These are phyloP conservation scores for Ceratina japonica DNA, from an alignment of 1,140 invertebrate genomes.

Conservation along the genomic window DNA sequence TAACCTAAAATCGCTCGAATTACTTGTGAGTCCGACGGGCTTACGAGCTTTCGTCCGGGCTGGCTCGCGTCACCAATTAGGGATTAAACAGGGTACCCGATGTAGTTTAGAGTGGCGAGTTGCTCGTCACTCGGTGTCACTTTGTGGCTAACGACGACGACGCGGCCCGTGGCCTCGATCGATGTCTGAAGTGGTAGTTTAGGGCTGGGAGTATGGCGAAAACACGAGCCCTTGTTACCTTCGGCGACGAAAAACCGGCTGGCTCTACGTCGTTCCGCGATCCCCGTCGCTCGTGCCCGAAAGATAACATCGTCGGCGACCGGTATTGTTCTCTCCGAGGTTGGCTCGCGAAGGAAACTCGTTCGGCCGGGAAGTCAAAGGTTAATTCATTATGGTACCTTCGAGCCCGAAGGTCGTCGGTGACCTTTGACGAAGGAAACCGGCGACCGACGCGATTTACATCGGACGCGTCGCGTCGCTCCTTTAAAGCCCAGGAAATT, in stretches of 20 bases:
- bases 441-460: background rate
- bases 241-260: slow-evolving; percentile 2
- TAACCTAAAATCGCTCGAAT: background rate
- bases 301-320: slow-evolving; percentile 9
- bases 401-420: background rate
- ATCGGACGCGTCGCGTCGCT: slow-evolving; percentile 2
- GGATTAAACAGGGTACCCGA: slow-evolving; percentile 25
- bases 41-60: background rate
- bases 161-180: slow-evolving; percentile 18
- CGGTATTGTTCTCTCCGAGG: background rate
- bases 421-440: slow-evolving; percentile 1
- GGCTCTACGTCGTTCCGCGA: slow-evolving; percentile 16
- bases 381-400: slow-evolving; percentile 16
- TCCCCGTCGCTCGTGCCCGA: slow-evolving; percentile 9
- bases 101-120: slow-evolving; percentile 35
- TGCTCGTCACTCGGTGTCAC: slow-evolving; percentile 47
- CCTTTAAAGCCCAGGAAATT: background rate
- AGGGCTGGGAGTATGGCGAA: slow-evolving; percentile 28
- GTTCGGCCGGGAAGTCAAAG: slow-evolving; percentile 10
- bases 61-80: slow-evolving; percentile 41
- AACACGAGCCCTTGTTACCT: slow-evolving; percentile 25
- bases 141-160: slow-evolving; percentile 47
- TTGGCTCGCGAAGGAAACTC: background rate
- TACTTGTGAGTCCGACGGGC: too few relatives aligned
- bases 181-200: slow-evolving; percentile 50